phyloP scores from a whole-genome alignment of 2,113 vertebrate genomes.

The Strigops habroptila region DNA sequence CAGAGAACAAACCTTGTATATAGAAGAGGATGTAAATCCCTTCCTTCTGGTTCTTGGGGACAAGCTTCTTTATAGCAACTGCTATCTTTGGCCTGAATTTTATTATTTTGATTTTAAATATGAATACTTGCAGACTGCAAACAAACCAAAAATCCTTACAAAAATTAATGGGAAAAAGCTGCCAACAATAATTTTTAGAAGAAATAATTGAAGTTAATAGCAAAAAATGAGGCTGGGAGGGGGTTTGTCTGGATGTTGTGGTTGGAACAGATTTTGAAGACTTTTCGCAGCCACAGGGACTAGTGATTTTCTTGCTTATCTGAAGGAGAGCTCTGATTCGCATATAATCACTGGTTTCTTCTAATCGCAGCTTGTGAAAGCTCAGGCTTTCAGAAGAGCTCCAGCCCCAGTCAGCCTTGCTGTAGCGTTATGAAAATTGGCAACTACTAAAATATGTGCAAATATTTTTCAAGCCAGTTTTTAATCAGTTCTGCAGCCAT shows the following conservation, averaged over 20 bases:
- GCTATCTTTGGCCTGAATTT: not conserved
- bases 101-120: not conserved
- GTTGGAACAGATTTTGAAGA: not conserved
- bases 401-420: not conserved
- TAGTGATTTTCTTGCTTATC: not conserved
- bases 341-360: not conserved
- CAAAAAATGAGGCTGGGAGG: not conserved
- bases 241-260: not conserved
- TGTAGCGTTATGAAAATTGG: not conserved
- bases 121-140: not conserved
- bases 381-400: not conserved
- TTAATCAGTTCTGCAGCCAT: not conserved
- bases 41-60: not conserved
- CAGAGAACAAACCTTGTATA: not conserved
- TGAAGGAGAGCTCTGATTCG: not conserved
- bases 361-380: not conserved
- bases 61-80: not conserved
- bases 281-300: not conserved
- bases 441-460: conserved; percentile 18
- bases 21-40: not conserved
- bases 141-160: not conserved
- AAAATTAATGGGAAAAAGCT: not conserved
- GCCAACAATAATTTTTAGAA: not conserved
- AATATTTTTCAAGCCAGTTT: not conserved
- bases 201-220: not conserved